These are phyloP conservation scores for Dendrocincla fuliginosa DNA, from an alignment of 2,797 vertebrate genomes.

Conservation along the genomic window DNA sequence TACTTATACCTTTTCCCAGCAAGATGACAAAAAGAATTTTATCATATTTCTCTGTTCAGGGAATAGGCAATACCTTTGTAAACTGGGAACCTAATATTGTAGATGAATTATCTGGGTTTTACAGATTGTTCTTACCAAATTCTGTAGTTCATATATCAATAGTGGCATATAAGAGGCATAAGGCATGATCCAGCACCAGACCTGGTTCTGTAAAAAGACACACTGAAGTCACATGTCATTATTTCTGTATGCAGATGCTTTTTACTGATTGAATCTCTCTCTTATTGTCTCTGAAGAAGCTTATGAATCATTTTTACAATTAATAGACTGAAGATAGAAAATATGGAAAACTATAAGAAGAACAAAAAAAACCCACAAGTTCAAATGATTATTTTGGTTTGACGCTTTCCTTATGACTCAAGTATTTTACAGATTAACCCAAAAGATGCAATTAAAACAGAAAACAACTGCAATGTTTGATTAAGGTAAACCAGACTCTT, in stretches of 20 bases:
- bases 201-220: neutral
- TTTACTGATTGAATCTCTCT: neutral
- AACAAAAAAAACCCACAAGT: neutral
- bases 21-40: neutral
- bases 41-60: neutral
- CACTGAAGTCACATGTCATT: neutral
- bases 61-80: neutral
- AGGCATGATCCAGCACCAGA: neutral
- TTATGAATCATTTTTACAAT: constrained; percentile 1
- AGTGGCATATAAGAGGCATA: neutral
- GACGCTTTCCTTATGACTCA: neutral
- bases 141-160: neutral
- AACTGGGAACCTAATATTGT: neutral
- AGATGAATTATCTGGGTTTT: neutral
- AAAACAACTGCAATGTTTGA: neutral
- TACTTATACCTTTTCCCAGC: constrained; percentile 31
- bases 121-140: neutral
- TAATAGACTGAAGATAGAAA: neutral
- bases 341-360: neutral
- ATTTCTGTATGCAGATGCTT: neutral
- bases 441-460: neutral
- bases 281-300: neutral
- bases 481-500: neutral
- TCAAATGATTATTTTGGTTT: neutral
- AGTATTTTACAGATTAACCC: neutral